Percentiles rank a stretch among this genome's conserved stretches.
Evolutionary conservation across 1,140 invertebrate genomes (phyloP).

Genomic region (Lineus longissimus): DNA sequence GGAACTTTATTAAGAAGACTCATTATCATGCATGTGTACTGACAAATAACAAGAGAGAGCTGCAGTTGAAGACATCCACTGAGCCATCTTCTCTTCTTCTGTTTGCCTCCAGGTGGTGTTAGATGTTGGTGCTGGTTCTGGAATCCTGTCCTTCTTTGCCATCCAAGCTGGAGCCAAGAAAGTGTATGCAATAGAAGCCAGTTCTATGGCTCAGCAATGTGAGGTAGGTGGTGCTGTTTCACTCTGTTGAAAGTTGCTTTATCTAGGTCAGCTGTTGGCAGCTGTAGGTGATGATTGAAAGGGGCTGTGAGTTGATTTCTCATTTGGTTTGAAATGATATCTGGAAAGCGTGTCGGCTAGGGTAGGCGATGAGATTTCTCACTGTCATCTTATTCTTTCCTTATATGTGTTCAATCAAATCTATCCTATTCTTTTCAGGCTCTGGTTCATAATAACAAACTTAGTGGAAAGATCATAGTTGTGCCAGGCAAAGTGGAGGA

Average conservation of each 20-base stretch:
- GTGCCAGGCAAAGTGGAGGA: constrained; percentile 99
- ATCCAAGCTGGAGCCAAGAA: constrained; percentile 93
- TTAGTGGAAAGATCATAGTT: constrained; percentile 68
- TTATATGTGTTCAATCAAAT: too few species aligned
- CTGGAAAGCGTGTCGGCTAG: too few species aligned
- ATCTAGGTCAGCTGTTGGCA: neutral
- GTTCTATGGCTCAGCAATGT: constrained; percentile 96
- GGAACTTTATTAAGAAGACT: too few species aligned
- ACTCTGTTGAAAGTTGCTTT: too few species aligned
- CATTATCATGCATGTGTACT: too few species aligned
- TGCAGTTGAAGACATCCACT: too few species aligned
- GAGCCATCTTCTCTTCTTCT: too few species aligned
- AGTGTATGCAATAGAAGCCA: constrained; percentile 98
- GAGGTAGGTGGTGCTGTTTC: constrained; percentile 62
- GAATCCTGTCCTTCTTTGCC: constrained; percentile 98
- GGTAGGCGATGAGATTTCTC: too few species aligned
- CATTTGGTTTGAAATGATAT: too few species aligned
- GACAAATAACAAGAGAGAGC: too few species aligned
- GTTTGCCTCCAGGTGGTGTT: constrained; percentile 67
- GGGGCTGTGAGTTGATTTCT: too few species aligned
- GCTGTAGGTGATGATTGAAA: neutral
- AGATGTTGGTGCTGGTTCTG: constrained; percentile 83
- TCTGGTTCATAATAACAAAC: constrained; percentile 84
- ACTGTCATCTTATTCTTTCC: too few species aligned
- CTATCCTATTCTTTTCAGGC: constrained; percentile 54